These are phyloP conservation scores for Dendrocincla fuliginosa DNA, from an alignment of 2,797 vertebrate species.

Conservation along the genomic window DNA sequence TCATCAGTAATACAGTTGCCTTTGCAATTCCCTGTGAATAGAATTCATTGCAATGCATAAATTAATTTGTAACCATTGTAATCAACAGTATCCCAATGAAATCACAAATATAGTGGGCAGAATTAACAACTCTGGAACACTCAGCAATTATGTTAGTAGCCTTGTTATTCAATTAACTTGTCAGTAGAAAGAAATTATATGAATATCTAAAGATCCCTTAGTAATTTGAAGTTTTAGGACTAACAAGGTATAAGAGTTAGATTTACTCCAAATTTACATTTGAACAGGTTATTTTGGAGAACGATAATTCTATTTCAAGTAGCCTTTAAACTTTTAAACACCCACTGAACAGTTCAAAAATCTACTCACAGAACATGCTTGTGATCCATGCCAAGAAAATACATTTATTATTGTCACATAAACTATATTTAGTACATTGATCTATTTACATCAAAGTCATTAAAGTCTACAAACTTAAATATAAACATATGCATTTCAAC, in stretches of 20 bases:
- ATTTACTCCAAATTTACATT: background rate
- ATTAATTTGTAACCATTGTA: conserved; percentile 29
- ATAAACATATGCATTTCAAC: background rate
- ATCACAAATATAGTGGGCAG: conserved; percentile 6
- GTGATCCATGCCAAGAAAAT: background rate
- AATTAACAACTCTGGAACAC: conserved; percentile 28
- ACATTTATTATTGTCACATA: background rate
- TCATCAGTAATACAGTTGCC: background rate
- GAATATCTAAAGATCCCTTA: background rate
- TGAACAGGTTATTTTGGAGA: background rate
- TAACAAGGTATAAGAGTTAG: background rate
- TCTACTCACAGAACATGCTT: background rate
- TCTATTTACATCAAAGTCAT: background rate
- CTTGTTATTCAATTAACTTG: background rate
- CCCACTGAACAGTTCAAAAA: background rate
- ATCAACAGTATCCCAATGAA: conserved; percentile 23
- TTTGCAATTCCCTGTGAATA: background rate
- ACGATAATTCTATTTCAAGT: background rate
- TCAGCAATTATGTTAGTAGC: background rate
- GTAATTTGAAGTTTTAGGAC: background rate
- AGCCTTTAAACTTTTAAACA: background rate
- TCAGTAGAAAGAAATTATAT: background rate
- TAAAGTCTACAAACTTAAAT: background rate
- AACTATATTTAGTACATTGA: background rate
- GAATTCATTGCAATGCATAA: conserved; percentile 14